Conservation (phyloP, 2,113 vertebrate species). For the Actenoides hombroni region DNA sequence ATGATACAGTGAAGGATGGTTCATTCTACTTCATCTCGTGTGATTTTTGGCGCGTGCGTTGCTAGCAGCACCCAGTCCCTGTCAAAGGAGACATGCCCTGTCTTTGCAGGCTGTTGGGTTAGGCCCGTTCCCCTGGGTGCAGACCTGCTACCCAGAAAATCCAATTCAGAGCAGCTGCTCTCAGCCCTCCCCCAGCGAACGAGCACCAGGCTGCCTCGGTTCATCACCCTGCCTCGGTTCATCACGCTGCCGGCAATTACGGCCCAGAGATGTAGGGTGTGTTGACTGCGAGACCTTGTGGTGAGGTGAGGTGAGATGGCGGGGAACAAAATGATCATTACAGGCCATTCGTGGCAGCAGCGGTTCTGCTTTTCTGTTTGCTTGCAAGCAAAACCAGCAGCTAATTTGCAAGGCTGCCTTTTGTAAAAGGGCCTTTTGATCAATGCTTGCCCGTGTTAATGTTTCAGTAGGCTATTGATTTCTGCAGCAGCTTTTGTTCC, state of each 20-base stretch:
- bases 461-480: constrained; percentile 95
- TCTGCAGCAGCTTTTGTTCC: constrained; percentile 85
- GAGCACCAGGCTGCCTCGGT: neutral
- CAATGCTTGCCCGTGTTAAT: constrained; percentile 89
- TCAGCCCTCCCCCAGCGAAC: neutral
- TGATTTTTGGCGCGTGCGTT: neutral
- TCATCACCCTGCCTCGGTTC: neutral
- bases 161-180: neutral
- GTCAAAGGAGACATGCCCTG: rapidly evolving
- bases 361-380: constrained; percentile 74
- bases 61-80: neutral
- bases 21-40: neutral
- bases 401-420: constrained; percentile 85
- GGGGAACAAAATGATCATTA: constrained; percentile 52
- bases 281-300: constrained; percentile 43
- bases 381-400: constrained; percentile 72
- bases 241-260: neutral
- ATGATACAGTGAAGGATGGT: rapidly evolving
- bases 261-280: neutral
- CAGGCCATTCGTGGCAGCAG: constrained; percentile 59
- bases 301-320: constrained; percentile 38
- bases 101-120: neutral
- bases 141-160: neutral
- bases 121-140: neutral
- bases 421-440: constrained; percentile 85